A percentile compares a stretch with the other conserved stretches of the same genome.
Conservation (phyloP, 2,797 vertebrate species). For the Leptoclinus maculatus region DNA sequence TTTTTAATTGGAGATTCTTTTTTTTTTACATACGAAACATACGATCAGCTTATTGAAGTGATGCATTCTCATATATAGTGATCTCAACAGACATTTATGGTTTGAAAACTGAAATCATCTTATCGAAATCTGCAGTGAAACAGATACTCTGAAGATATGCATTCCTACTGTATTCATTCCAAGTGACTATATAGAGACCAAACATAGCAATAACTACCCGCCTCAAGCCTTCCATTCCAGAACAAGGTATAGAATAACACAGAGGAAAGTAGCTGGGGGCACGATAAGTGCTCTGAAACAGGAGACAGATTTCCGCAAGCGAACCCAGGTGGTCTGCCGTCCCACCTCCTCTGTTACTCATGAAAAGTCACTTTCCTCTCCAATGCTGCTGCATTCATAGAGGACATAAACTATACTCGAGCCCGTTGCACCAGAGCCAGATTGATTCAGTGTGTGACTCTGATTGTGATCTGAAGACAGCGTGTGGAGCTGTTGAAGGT, state of each 20-base stretch:
- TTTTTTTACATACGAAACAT: too few species aligned
- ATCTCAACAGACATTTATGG: background rate
- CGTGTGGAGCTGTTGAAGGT: conserved; percentile 54
- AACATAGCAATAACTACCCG: conserved; percentile 20
- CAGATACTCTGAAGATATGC: conserved; percentile 27
- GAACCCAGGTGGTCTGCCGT: conserved; percentile 71
- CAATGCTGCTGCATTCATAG: conserved; percentile 28
- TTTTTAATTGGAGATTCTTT: background rate
- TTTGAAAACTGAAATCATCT: conserved; percentile 2
- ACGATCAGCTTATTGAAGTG: too few species aligned
- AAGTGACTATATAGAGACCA: conserved; percentile 42
- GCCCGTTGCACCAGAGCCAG: conserved; percentile 20
- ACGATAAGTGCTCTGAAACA: conserved; percentile 66
- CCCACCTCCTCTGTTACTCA: conserved; percentile 44
- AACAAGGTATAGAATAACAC: conserved; percentile 60
- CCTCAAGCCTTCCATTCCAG: conserved; percentile 32
- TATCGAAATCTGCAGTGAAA: conserved; percentile 30
- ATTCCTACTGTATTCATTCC: conserved; percentile 42
- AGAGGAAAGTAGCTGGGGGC: conserved; percentile 36
- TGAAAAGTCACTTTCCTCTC: conserved; percentile 62
- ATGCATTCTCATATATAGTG: too few species aligned
- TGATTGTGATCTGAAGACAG: conserved; percentile 64
- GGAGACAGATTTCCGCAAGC: conserved; percentile 66
- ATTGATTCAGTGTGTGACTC: conserved; percentile 62
- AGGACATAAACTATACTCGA: conserved; percentile 49